Evolutionary conservation across 2,797 vertebrate species (phyloP).

Genomic region (Enteromius unitaeniatus): DNA sequence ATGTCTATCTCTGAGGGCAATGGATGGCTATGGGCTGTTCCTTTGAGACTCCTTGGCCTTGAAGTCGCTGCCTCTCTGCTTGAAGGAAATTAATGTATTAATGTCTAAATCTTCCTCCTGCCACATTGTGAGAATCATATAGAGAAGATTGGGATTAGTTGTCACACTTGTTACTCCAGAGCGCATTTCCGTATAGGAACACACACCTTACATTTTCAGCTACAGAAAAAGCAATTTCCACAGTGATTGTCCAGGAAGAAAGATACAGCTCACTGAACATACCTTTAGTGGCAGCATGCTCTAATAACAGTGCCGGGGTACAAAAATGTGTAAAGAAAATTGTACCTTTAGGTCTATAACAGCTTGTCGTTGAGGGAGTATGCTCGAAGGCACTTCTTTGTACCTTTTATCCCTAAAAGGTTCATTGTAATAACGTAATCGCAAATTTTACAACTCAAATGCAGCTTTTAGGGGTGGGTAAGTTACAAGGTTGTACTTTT

Average conservation of each 20-base stretch:
- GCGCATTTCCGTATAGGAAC: background rate
- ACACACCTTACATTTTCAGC: background rate
- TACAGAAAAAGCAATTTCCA: background rate
- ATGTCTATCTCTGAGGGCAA: slow-evolving; percentile 45
- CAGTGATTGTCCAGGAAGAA: background rate
- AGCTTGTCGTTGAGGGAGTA: background rate
- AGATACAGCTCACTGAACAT: background rate
- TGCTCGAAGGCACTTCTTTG: background rate
- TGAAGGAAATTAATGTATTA: slow-evolving; percentile 21
- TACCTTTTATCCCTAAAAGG: background rate
- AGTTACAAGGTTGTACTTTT: background rate
- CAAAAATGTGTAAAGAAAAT: background rate
- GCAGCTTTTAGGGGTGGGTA: background rate
- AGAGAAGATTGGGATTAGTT: background rate
- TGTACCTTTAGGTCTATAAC: background rate
- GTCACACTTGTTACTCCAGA: slow-evolving; percentile 10
- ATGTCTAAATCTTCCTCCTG: slow-evolving; percentile 3
- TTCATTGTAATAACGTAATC: background rate
- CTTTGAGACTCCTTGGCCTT: slow-evolving; percentile 44
- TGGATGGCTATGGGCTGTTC: slow-evolving; percentile 28
- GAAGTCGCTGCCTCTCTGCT: slow-evolving; percentile 24
- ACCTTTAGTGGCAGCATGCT: background rate
- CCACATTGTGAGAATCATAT: slow-evolving; percentile 14
- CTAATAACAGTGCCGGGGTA: slow-evolving; percentile 3
- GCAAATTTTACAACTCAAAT: background rate